Percentiles rank a stretch among this genome's conserved stretches.
Conservation (phyloP, 2,888 invertebrate species). For the Drosophila fungiperda region DNA sequence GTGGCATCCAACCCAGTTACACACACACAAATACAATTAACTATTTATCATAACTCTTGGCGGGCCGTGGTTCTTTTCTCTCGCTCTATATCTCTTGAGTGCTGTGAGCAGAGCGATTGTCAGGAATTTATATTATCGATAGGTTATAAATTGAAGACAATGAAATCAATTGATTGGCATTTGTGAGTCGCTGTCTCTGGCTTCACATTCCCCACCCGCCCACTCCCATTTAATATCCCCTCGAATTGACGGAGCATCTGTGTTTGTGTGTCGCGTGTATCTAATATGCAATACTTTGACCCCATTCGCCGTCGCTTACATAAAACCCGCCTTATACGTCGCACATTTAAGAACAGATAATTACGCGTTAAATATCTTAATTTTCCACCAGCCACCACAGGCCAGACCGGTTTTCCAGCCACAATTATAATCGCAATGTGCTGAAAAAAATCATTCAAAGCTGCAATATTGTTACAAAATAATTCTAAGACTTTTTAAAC, state of each 20-base stretch:
- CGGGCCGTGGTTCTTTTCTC: neutral
- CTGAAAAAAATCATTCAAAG: conserved; percentile 10
- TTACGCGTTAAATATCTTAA: conserved; percentile 74
- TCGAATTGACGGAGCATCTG: conserved; percentile 2
- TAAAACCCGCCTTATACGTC: conserved; percentile 42
- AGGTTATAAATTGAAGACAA: conserved; percentile 80
- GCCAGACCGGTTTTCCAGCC: conserved; percentile 63
- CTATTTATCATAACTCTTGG: conserved; percentile 46
- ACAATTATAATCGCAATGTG: conserved; percentile 24
- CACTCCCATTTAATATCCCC: neutral
- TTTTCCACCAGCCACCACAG: conserved; percentile 55
- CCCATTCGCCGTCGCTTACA: conserved; percentile 63
- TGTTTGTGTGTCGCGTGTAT: conserved; percentile 27
- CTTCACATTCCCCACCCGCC: neutral
- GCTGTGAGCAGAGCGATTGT: conserved; percentile 21
- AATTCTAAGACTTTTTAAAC: neutral
- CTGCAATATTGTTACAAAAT: neutral
- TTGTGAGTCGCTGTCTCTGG: conserved; percentile 45
- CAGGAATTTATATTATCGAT: conserved; percentile 77
- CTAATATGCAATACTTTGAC: conserved; percentile 71
- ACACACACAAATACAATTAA: conserved; percentile 33
- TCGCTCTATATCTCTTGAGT: conserved; percentile 3
- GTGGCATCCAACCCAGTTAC: conserved; percentile 42
- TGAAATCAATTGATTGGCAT: conserved; percentile 80
- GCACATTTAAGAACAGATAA: conserved; percentile 59